Evolutionary conservation across 2,888 invertebrate genomes (phyloP).

Genomic region (Acronicta leporina): DNA sequence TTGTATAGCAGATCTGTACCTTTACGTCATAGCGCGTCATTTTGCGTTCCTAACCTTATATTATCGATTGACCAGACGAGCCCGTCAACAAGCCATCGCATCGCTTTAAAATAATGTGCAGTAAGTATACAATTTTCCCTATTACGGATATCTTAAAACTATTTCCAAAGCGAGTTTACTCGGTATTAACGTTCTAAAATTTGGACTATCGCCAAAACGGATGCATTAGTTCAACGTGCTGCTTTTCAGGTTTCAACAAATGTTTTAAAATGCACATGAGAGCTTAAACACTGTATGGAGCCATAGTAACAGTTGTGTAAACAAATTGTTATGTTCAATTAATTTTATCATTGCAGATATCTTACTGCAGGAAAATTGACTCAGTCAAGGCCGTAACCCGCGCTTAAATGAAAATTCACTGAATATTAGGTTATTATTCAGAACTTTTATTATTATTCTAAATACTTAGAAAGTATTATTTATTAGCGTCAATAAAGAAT

Average conservation of each 20-base stretch:
- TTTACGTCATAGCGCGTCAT: no score
- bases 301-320: conserved; percentile 24
- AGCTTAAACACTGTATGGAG: background rate
- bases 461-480: no score
- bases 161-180: conserved; percentile 17
- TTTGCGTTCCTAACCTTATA: no score
- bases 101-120: conserved; percentile 5
- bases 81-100: background rate
- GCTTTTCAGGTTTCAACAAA: conserved; percentile 17
- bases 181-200: conserved; percentile 5
- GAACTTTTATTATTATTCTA: no score
- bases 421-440: no score
- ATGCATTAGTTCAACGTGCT: conserved; percentile 14
- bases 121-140: background rate
- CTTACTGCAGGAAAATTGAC: background rate
- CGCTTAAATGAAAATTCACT: no score
- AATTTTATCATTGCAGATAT: conserved; percentile 5
- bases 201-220: conserved; percentile 36
- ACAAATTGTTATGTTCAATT: conserved; percentile 18
- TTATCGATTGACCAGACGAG: no score
- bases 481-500: no score
- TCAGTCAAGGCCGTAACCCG: conserved; percentile 9
- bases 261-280: background rate
- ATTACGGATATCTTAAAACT: conserved; percentile 1
- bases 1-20: no score